Evolutionary conservation across 2,888 invertebrate genomes (phyloP), one percentile per base, ranked within the genome.

Genomic region (Hirtodrosophila cameraria): DNA sequence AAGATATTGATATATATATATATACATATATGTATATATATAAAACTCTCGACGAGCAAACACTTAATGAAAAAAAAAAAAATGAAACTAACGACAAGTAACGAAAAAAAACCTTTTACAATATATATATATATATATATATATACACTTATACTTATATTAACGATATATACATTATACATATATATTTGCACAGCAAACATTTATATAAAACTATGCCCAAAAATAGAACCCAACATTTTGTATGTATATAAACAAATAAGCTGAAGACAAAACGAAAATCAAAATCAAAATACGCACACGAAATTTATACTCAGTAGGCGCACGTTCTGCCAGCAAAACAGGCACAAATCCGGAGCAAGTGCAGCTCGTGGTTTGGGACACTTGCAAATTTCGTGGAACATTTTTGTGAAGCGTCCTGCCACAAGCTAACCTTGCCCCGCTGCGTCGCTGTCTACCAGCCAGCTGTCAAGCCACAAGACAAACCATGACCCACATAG

Each of bases 151-250:
- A n/a, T 18, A 13, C 9, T 36, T 61, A 60, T 69, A 78, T 55
- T 63, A 73, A 79, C 80, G 80, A 82, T 80, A 86, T 72, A 85
- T 76, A 82, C 76, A 73, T 67, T 82, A 82, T 82, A 73, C 75
- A 82, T 80, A 86, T 83, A 86, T 73, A 87, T 85, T 85, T 87
- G 86, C 87, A 83, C 80, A 85, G 81, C 86, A 84, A 81, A 81
- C 61, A 86, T 73, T 64, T 82, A 84, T 86, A 85, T 69, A 80
- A 41, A 33, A 38, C 35, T 79, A 68, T 64, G 66, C 75, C 71
- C 62, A 84, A 48, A 52, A 60, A 54, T 70, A 57, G 43, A 48
- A 55, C 81, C 76, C 50, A 77, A 82, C 64, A 78, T 85, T 85
- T 87, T 82, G 87, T 82, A 87, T 83, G 83, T 84, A 87, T 23